Evolutionary conservation across 2,113 vertebrate genomes (phyloP).

Genomic region (Axis porcinus): DNA sequence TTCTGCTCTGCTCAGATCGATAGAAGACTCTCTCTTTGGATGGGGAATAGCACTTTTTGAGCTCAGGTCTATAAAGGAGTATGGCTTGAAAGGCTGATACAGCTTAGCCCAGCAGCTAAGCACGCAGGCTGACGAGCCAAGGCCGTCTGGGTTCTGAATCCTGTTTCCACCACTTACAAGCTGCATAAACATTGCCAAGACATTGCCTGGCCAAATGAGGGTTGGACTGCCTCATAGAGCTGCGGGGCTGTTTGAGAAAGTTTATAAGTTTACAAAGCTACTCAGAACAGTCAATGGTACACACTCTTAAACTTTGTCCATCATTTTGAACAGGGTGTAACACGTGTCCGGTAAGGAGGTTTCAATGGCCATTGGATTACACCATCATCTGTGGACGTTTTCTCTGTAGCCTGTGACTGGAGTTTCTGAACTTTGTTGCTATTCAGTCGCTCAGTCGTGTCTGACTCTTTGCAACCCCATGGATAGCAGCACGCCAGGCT

Average conservation of each 20-base stretch:
- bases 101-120: neutral
- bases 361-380: neutral
- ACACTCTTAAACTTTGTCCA: neutral
- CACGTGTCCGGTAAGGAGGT: accelerated
- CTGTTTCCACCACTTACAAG: accelerated
- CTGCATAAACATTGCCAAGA: neutral
- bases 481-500: no score
- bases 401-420: accelerated
- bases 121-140: no score
- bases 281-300: neutral
- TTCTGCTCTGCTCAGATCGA: accelerated
- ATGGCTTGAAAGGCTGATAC: accelerated
- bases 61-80: neutral
- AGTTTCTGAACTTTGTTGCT: neutral
- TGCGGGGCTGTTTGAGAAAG: neutral
- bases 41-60: accelerated
- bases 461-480: no score
- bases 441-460: no score
- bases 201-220: neutral
- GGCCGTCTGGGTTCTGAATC: neutral
- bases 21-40: neutral
- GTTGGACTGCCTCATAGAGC: accelerated
- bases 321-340: neutral
- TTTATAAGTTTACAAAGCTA: neutral
- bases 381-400: accelerated